A percentile compares a stretch with the other conserved stretches of the same genome.
phyloP scores from a whole-genome alignment of 2,113 vertebrate genomes.

The Xenopus laevis region DNA sequence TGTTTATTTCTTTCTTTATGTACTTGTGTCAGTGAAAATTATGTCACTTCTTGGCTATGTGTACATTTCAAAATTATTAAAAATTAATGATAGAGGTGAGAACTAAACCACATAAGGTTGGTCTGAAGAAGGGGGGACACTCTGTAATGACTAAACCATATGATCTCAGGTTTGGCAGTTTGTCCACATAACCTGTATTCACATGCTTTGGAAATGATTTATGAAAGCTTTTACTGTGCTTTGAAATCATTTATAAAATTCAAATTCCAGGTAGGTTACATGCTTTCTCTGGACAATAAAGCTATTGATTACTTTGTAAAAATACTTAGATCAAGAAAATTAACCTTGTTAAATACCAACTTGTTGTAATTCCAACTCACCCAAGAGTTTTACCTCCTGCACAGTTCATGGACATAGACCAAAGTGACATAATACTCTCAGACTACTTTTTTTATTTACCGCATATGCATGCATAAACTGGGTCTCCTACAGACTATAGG shows the following conservation, averaged over 20 bases:
- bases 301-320: too few species aligned
- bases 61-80: conserved; percentile 71
- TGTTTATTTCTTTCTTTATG: conserved; percentile 71
- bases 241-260: neutral
- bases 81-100: conserved; percentile 71
- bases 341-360: too few species aligned
- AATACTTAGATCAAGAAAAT: too few species aligned
- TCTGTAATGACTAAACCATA: conserved; percentile 67
- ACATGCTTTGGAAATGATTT: neutral
- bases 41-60: conserved; percentile 68
- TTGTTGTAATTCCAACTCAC: too few species aligned
- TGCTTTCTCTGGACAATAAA: too few species aligned
- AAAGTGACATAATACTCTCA: too few species aligned
- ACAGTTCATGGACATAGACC: too few species aligned
- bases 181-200: conserved; percentile 45
- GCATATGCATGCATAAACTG: too few species aligned
- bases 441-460: too few species aligned
- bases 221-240: neutral
- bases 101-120: conserved; percentile 56
- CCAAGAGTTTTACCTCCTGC: too few species aligned
- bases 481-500: too few species aligned
- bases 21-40: conserved; percentile 72
- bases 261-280: too few species aligned
- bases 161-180: conserved; percentile 60
- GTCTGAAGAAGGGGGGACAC: conserved; percentile 66